These are phyloP conservation scores for Hesperophylax magnus DNA, from an alignment of 1,140 invertebrate genomes.

Conservation along the genomic window DNA sequence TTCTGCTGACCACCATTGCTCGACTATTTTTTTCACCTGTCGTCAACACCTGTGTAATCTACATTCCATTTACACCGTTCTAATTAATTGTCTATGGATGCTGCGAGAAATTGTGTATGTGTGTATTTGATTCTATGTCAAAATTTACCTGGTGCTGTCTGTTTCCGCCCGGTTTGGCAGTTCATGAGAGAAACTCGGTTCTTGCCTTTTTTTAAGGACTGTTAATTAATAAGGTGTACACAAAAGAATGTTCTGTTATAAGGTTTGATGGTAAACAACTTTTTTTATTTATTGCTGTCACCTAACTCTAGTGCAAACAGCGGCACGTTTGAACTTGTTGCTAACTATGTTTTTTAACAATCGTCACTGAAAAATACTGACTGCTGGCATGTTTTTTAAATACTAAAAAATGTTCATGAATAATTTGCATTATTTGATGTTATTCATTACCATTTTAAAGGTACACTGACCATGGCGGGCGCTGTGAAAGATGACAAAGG, in stretches of 20 bases:
- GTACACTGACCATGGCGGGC: constrained; percentile 59
- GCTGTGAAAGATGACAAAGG: constrained; percentile 67
- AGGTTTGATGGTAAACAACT: constrained; percentile 31
- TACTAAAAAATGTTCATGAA: constrained; percentile 1
- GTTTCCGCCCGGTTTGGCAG: constrained; percentile 49
- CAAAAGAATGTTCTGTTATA: constrained; percentile 1
- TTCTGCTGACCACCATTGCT: too few relatives aligned
- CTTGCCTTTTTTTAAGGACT: constrained; percentile 13
- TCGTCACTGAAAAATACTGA: constrained; percentile 3
- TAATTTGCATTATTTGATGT: constrained; percentile 1
- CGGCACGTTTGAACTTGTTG: constrained; percentile 39
- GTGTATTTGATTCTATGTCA: constrained; percentile 47
- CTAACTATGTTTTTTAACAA: constrained; percentile 25
- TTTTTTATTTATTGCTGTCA: not conserved
- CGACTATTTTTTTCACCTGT: constrained; percentile 14
- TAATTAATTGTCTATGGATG: constrained; percentile 42
- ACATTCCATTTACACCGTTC: constrained; percentile 2
- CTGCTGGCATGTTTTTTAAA: constrained; percentile 22
- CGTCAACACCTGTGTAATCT: constrained; percentile 14
- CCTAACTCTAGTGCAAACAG: not conserved
- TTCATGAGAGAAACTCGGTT: constrained; percentile 24
- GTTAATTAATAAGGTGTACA: not conserved
- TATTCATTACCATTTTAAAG: constrained; percentile 20
- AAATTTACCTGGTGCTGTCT: constrained; percentile 38
- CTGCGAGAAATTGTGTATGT: constrained; percentile 18